Conservation (phyloP, 2,113 vertebrate genomes). For the Zosterops borbonicus region DNA sequence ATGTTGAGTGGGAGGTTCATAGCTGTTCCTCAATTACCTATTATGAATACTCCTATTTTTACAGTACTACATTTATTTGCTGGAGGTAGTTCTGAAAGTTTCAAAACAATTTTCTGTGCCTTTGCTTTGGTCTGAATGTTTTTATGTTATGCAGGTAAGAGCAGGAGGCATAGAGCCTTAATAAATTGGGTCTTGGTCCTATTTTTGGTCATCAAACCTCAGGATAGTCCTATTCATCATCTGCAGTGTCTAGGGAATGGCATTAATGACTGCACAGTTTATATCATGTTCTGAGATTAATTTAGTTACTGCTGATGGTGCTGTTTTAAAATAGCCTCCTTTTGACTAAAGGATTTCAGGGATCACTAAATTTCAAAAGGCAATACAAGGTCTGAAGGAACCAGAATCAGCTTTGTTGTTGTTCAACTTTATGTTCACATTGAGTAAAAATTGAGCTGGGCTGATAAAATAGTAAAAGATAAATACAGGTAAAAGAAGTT, state of each 20-base stretch:
- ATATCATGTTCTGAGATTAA: not conserved
- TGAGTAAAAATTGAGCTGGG: not conserved
- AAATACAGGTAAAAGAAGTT: not conserved
- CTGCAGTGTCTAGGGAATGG: not conserved
- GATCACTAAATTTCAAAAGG: not conserved
- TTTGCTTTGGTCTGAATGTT: not conserved
- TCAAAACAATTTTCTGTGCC: not conserved
- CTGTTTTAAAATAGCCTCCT: not conserved
- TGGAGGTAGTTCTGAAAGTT: not conserved
- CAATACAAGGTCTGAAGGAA: not conserved
- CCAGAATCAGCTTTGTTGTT: not conserved
- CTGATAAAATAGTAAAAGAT: not conserved
- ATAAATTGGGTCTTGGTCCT: not conserved
- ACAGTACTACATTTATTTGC: not conserved
- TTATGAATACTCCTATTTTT: not conserved
- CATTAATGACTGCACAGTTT: not conserved
- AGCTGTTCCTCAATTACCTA: not conserved
- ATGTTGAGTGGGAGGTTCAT: not conserved
- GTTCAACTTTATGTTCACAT: not conserved
- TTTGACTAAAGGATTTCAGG: not conserved
- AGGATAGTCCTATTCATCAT: not conserved
- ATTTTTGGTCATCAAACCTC: not conserved
- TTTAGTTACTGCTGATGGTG: not conserved
- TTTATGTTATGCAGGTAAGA: not conserved
- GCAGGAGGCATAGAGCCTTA: not conserved